Base-by-base conservation (phyloP, 2,113 vertebrate genomes). In the Chamaetylas fuelleborni region DNA sequence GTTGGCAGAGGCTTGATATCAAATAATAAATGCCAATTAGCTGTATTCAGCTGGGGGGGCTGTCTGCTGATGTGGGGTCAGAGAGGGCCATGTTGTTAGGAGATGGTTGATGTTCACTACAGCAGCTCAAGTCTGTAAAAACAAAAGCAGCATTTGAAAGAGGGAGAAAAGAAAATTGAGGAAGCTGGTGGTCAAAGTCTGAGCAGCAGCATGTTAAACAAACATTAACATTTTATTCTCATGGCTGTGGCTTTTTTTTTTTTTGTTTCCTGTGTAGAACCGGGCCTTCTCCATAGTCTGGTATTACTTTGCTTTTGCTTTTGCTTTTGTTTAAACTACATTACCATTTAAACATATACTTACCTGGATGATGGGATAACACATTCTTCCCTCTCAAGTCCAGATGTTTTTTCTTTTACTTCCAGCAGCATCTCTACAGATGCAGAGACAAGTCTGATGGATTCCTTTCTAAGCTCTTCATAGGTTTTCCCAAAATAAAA, bases 1-100 rank as follows among this genome's bases (percentile, higher is more conserved):
- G 11, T 33, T 78, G 36, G 34, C 42, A 40, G 19, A 77, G 60
- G n/a, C 22, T 80, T 47, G 57, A 28, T 40, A 66, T 20, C 19
- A 70, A 47, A 65, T 43, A 57, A 43, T 78, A 89, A 89, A 71
- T 24, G 48, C 19, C 31, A 87, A 67, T 94, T 93, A 87, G 33
- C 9, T 71, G 51, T 34, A n/a, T 81, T 78, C 73, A 54, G 38
- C 66, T 74, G 56, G 43, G 43, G 43, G 54, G 29, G 12, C 34
- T 81, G 15, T 36, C 56, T 70, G 48, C 47, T 50, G 34, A 51
- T 28, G 9, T 10, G 48, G 22, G 50, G 18, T 66, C 86, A 42
- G 69, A 74, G 69, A 74, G 38, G 58, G 67, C 6, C 0, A 0
- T 47, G 38, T 66, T 2, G 1, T 50, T 70, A 36, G 34, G n/a